phyloP scores from a whole-genome alignment of 2,113 vertebrate species.

The Sinosuthora webbiana region DNA sequence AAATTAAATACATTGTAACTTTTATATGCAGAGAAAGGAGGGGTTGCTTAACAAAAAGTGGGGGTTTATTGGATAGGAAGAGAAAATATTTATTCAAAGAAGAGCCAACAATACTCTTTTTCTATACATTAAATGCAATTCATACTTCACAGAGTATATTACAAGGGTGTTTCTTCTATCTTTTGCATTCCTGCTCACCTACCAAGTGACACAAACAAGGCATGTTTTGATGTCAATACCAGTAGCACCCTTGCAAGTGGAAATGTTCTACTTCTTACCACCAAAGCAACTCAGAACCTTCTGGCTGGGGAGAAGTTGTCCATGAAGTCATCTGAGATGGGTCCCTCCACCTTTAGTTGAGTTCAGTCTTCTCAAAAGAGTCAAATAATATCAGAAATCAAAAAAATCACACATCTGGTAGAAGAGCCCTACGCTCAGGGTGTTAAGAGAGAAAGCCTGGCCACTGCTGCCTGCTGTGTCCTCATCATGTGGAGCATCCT shows the following conservation, averaged over 20 bases:
- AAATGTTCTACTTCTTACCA: neutral
- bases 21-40: slow-evolving; percentile 16
- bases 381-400: neutral
- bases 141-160: slow-evolving; percentile 13
- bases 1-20: slow-evolving; percentile 13
- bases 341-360: neutral
- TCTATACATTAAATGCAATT: slow-evolving; percentile 33
- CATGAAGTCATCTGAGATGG: neutral
- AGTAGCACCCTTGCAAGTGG: neutral
- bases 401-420: neutral
- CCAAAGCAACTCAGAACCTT: neutral
- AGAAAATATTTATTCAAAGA: slow-evolving; percentile 27
- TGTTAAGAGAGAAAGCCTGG: neutral
- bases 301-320: neutral
- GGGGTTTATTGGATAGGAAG: neutral
- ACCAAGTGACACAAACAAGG: neutral
- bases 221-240: neutral
- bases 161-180: neutral
- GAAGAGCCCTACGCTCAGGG: neutral
- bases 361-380: neutral
- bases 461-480: neutral
- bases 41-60: neutral
- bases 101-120: slow-evolving; percentile 14
- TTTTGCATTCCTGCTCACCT: neutral
- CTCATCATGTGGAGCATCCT: neutral